These are phyloP conservation scores for Hofmannophila pseudospretella DNA, from an alignment of 2,888 invertebrate genomes.

Conservation along the genomic window DNA sequence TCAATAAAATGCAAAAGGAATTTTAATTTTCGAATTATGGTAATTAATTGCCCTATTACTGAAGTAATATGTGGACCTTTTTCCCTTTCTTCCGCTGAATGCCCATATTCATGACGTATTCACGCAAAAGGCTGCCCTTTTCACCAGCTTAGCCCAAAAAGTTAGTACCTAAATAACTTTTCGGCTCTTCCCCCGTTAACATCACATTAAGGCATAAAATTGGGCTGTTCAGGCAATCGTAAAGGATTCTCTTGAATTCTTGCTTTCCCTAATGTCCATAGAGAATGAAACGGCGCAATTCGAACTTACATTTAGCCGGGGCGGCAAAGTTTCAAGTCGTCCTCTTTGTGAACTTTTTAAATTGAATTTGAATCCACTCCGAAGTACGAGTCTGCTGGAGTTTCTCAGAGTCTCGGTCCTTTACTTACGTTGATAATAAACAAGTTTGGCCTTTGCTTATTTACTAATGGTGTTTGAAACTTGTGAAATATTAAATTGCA, in stretches of 20 bases:
- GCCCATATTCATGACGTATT: conserved; percentile 1
- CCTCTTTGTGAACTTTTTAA: conserved; percentile 50
- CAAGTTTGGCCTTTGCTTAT: conserved; percentile 15
- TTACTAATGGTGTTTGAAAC: no score
- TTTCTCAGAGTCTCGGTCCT: conserved; percentile 22
- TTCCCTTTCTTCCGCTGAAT: conserved; percentile 4
- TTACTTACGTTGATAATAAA: conserved; percentile 47
- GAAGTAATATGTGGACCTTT: conserved; percentile 2
- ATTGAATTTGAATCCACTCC: conserved; percentile 43
- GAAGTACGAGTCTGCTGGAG: conserved; percentile 18
- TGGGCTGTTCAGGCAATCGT: conserved; percentile 17
- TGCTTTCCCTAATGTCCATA: conserved; percentile 22
- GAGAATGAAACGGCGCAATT: conserved; percentile 5
- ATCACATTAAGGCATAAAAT: conserved; percentile 4
- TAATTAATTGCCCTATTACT: conserved; percentile 4
- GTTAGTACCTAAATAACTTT: conserved; percentile 1
- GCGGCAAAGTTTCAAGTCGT: conserved; percentile 28
- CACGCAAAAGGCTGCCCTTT: conserved; percentile 2
- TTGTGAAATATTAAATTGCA: no score
- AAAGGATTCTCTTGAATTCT: conserved; percentile 21
- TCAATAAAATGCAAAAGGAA: not conserved
- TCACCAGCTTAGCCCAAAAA: not conserved
- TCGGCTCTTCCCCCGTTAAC: not conserved
- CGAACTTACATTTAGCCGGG: conserved; percentile 8
- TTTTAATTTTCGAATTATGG: conserved; percentile 3